Evolutionary conservation across 1,140 invertebrate genomes (phyloP), one percentile per base, ranked within the genome.

Genomic region (Aculops lycopersici): DNA sequence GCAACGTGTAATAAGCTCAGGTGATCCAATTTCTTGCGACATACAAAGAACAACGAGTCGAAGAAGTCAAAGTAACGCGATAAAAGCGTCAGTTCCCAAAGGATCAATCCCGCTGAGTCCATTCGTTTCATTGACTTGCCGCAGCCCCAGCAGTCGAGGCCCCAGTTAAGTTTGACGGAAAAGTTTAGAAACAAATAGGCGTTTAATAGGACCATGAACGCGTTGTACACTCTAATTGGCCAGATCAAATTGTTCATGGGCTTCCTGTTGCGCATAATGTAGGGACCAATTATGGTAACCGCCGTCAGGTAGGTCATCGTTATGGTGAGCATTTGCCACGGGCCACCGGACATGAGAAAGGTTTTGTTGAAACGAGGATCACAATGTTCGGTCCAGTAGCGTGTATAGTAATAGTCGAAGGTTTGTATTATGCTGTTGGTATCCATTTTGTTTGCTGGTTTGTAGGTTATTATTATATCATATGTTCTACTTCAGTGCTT

Each of bases 1-100:
- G 86, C 81, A 41, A 88, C 79, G 59, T 88, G 81, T 17, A 88
- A 64, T 19, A 74, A 78, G 15, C 77, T 78, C 41, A 86, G 73
- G 52, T 88, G 80, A 55, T 75, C 70, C 54, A 71, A 75, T 64
- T 90, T 90, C 58, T 81, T 83, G 48, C 77, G 65, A 48, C 80
- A 58, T 50, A 83, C 72, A 60, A 83, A 84, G 65, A 81, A 83
- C 12, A 45, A 4, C 4, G 37, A 41, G 31, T 43, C 42, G 12
- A 45, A 21, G n/a, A 17, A 24, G 19, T 43, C 42, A 4, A 18
- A 3, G n/a, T 31, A 31, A n/a, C 24, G 24, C n/a, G 24, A 31
- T n/a, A 31, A 31, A 8, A 31, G n/a, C n/a, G n/a, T n/a, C n/a
- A 31, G n/a, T 31, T 31, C 8, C 8, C 24, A 8, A n/a, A 31